Conservation (phyloP, 1,140 invertebrate species). For the Antheraea mylitta region DNA sequence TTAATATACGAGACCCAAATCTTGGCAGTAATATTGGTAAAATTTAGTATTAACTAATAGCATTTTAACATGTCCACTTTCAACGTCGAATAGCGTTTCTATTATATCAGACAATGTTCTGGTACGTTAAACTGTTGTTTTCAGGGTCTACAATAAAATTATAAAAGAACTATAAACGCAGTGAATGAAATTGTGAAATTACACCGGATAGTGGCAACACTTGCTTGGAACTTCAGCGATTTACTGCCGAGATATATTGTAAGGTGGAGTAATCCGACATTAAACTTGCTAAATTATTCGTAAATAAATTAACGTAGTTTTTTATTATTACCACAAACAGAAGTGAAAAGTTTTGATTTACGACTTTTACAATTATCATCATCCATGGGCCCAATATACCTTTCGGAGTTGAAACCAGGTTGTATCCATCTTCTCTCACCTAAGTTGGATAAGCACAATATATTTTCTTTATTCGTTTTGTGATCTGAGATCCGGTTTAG, state of each 20-base stretch:
- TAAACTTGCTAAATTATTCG: no score
- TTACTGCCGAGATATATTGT: neutral
- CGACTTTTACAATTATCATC: no score
- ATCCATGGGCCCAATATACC: no score
- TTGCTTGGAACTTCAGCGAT: neutral
- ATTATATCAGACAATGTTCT: neutral
- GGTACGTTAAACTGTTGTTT: neutral
- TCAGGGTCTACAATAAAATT: neutral
- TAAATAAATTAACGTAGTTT: neutral
- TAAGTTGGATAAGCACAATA: no score
- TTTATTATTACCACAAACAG: neutral
- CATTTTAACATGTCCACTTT: neutral
- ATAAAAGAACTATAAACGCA: neutral
- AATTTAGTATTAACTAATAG: no score
- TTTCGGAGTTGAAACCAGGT: no score
- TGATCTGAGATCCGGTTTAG: no score
- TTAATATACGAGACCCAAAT: no score
- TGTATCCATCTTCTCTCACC: no score
- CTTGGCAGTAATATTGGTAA: no score
- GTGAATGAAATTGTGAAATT: conserved; percentile 1
- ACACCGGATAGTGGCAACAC: neutral
- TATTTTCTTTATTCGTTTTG: no score
- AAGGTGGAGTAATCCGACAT: neutral
- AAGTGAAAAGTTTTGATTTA: no score
- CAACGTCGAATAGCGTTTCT: neutral